Evolutionary conservation across 1,140 invertebrate species (phyloP).

Genomic region (Orussus abietinus): DNA sequence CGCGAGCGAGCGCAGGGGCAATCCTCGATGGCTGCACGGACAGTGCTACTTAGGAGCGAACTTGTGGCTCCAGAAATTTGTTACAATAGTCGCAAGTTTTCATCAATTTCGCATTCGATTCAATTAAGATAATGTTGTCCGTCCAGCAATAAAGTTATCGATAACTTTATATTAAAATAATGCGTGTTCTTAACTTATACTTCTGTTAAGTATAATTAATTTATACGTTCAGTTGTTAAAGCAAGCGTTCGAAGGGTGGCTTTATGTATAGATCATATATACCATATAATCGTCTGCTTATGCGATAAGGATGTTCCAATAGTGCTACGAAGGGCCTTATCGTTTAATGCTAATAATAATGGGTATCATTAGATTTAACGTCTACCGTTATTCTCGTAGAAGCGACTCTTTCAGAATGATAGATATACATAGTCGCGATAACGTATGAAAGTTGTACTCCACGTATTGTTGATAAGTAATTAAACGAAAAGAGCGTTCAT

Average conservation of each 20-base stretch:
- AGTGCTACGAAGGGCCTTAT: conserved; percentile 43
- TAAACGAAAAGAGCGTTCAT: conserved; percentile 11
- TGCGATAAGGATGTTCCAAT: conserved; percentile 36
- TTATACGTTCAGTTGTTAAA: conserved; percentile 44
- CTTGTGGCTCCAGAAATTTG: too few species aligned
- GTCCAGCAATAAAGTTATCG: conserved; percentile 23
- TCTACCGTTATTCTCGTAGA: conserved; percentile 21
- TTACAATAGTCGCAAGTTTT: too few species aligned
- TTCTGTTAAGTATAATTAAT: conserved; percentile 27
- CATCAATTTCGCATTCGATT: too few species aligned
- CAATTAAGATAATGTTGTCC: conserved; percentile 16
- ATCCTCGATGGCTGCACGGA: too few species aligned
- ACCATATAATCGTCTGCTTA: conserved; percentile 38
- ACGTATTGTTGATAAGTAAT: conserved; percentile 5
- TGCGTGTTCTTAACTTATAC: conserved; percentile 14
- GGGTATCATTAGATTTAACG: conserved; percentile 25
- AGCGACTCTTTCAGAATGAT: conserved; percentile 14
- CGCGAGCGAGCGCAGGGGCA: too few species aligned
- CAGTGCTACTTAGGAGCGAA: too few species aligned
- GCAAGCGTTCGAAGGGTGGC: conserved; percentile 42
- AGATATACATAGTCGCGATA: conserved; percentile 12
- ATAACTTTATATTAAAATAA: conserved; percentile 9
- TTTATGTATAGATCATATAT: conserved; percentile 44
- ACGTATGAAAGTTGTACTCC: conserved; percentile 18
- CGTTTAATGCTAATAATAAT: conserved; percentile 40